Percentiles rank a stretch among this genome's conserved stretches.
These are phyloP conservation scores for Falco columbarius DNA, from an alignment of 2,797 vertebrate species.

Conservation along the genomic window DNA sequence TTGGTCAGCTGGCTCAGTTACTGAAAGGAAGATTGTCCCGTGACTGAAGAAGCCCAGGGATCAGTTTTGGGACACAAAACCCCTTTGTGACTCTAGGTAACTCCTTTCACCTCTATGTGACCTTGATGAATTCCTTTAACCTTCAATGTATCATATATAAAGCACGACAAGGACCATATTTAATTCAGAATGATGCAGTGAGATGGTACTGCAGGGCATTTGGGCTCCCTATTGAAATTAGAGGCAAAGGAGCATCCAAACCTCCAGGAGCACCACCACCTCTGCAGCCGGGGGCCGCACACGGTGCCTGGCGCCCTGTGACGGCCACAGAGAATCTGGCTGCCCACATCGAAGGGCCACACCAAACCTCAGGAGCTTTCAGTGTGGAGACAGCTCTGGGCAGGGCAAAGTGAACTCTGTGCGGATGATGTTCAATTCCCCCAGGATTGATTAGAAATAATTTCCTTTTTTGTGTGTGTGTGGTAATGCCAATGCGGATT, in stretches of 20 bases:
- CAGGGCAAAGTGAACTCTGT: not conserved
- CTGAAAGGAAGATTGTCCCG: accelerated
- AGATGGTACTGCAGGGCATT: not conserved
- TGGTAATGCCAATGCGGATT: not conserved
- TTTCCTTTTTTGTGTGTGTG: not conserved
- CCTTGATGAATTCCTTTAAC: not conserved
- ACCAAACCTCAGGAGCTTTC: accelerated
- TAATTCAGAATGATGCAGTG: not conserved
- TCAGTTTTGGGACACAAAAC: not conserved
- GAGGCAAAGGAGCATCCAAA: not conserved
- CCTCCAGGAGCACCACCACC: accelerated
- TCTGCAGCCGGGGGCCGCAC: accelerated
- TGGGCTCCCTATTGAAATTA: not conserved
- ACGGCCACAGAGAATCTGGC: too few relatives aligned
- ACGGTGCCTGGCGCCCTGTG: too few relatives aligned
- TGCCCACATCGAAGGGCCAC: accelerated
- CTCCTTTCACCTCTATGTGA: not conserved
- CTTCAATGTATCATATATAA: accelerated
- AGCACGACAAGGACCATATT: not conserved
- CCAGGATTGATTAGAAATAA: accelerated
- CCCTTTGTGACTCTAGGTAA: accelerated
- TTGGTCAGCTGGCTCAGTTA: not conserved
- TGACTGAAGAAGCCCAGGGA: not conserved
- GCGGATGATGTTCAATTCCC: not conserved
- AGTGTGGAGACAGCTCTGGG: accelerated